A percentile compares a stretch with the other conserved stretches of the same genome.
Evolutionary conservation across 1,140 invertebrate species (phyloP).

Genomic region (Aphis craccivora): DNA sequence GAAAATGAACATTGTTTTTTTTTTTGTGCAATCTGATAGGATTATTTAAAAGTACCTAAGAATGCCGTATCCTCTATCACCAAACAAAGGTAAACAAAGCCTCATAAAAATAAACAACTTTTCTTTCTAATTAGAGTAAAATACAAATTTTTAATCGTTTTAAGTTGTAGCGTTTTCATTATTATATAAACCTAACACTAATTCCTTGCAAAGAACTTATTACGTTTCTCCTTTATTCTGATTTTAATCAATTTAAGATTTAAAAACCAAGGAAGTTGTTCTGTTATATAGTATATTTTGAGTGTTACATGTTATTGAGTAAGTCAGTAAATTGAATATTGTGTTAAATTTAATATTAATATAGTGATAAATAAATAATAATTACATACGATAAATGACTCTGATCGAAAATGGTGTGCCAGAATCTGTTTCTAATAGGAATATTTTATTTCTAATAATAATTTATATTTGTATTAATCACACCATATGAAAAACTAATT

Average conservation of each 20-base stretch:
- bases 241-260: neutral
- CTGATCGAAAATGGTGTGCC: neutral
- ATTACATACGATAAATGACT: neutral
- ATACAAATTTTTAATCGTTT: neutral
- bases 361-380: neutral
- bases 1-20: neutral
- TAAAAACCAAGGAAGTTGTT: neutral
- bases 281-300: neutral
- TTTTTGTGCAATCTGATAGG: neutral
- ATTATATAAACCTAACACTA: neutral
- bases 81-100: neutral
- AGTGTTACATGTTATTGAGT: neutral
- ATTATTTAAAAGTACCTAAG: neutral
- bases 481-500: neutral
- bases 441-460: neutral
- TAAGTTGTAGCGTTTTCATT: neutral
- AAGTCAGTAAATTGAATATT: neutral
- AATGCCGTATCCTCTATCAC: neutral
- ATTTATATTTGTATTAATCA: neutral
- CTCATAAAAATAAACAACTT: conserved; percentile 1
- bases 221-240: neutral
- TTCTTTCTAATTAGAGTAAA: conserved; percentile 12
- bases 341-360: neutral
- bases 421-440: too few relatives aligned
- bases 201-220: neutral